Evolutionary conservation across 2,113 vertebrate species (phyloP).

Genomic region (Talpa occidentalis): DNA sequence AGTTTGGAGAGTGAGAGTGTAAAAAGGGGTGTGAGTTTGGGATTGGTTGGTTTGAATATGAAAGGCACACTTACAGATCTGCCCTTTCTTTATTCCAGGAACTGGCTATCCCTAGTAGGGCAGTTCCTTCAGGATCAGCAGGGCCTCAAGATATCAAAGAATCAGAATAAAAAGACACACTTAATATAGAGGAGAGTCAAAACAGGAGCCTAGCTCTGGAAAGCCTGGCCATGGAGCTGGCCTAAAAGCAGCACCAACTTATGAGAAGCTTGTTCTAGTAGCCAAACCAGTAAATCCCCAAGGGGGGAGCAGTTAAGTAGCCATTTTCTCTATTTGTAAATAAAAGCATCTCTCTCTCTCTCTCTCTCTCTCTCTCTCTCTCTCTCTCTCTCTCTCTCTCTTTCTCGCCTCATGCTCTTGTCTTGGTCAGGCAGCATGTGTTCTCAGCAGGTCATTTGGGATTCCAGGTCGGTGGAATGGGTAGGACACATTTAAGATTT

Average conservation of each 20-base stretch:
- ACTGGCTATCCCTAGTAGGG: no score
- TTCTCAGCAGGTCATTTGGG: no score
- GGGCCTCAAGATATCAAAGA: not conserved
- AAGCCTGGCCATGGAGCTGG: fast-evolving
- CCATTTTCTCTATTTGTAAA: no score
- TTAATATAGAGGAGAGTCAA: not conserved
- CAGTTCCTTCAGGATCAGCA: not conserved
- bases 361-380: no score
- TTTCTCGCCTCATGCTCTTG: no score
- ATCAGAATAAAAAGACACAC: not conserved
- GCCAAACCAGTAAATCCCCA: not conserved
- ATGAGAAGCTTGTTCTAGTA: not conserved
- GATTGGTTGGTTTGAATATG: not conserved
- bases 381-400: no score
- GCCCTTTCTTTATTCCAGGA: not conserved
- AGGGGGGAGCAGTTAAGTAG: no score
- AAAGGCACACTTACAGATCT: not conserved
- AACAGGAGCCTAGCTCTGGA: not conserved
- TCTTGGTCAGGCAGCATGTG: no score
- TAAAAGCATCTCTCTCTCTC: no score
- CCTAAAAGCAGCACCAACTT: not conserved
- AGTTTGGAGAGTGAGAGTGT: not conserved
- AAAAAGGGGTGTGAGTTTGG: no score
- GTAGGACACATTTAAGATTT: no score
- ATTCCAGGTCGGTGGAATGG: no score